These are phyloP conservation scores for Hyperoplus lanceolatus DNA, from an alignment of 2,797 vertebrate species.

Conservation along the genomic window DNA sequence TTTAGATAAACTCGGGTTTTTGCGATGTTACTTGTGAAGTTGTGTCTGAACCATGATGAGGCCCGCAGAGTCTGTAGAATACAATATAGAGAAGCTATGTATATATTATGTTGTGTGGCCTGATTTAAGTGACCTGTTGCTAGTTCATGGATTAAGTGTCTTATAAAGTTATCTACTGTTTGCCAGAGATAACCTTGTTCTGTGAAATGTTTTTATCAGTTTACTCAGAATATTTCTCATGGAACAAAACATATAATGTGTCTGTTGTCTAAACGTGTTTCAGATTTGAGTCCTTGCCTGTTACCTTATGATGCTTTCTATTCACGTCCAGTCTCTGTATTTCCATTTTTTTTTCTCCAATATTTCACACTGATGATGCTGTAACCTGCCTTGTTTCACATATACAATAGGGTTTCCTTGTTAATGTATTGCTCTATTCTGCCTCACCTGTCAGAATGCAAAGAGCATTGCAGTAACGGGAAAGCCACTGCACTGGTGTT, in stretches of 20 bases:
- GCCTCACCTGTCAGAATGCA: constrained; percentile 48
- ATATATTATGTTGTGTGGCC: constrained; percentile 62
- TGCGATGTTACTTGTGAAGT: constrained; percentile 47
- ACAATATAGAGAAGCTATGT: constrained; percentile 29
- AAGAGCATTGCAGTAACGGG: constrained; percentile 56
- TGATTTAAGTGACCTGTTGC: constrained; percentile 49
- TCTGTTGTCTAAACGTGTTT: constrained; percentile 1
- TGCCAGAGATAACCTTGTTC: constrained; percentile 10
- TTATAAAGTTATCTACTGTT: constrained; percentile 27
- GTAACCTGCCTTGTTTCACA: constrained; percentile 61
- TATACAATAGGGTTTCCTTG: constrained; percentile 47
- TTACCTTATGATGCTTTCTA: constrained; percentile 43
- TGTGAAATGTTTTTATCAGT: constrained; percentile 40
- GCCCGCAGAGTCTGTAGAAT: constrained; percentile 35
- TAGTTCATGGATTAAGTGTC: constrained; percentile 41
- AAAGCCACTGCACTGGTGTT: constrained; percentile 26
- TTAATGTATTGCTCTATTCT: constrained; percentile 13
- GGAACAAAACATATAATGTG: constrained; percentile 45
- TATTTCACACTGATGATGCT: constrained; percentile 20
- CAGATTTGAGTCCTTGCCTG: constrained; percentile 26
- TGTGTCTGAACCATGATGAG: constrained; percentile 19
- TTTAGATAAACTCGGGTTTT: constrained; percentile 47
- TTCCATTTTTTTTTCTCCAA: constrained; percentile 11
- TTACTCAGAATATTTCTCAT: constrained; percentile 27
- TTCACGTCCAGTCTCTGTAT: constrained; percentile 50